Conservation (phyloP, 2,797 vertebrate species). For the Gymnoscopelus microlampas region DNA sequence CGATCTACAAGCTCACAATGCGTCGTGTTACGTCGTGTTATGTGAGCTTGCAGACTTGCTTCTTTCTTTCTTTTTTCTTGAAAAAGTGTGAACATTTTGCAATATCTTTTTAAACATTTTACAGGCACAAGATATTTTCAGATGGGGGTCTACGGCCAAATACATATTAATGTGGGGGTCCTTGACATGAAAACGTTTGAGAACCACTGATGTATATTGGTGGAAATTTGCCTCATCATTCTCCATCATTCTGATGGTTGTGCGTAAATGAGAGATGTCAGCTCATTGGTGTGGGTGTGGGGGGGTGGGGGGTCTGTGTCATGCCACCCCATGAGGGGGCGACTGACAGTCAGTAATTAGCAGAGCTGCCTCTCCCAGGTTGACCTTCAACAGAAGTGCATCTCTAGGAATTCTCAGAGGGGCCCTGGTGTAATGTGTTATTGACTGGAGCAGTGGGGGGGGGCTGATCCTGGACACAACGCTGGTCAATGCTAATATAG, state of each 20-base stretch:
- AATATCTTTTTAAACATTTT: too few relatives aligned
- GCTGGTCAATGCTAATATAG: constrained; percentile 42
- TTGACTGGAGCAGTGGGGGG: constrained; percentile 24
- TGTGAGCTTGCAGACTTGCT: too few relatives aligned
- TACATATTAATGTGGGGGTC: too few relatives aligned
- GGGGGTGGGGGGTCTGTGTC: not conserved
- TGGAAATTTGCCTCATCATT: not conserved
- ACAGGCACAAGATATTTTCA: too few relatives aligned
- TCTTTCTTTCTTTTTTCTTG: not conserved
- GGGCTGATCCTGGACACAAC: constrained; percentile 17
- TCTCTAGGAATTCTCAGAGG: constrained; percentile 30
- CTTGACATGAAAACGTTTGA: too few relatives aligned
- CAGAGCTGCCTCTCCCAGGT: constrained; percentile 6
- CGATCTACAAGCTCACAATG: too few relatives aligned
- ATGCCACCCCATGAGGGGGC: constrained; percentile 1
- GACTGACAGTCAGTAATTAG: constrained; percentile 35
- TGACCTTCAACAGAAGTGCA: constrained; percentile 48
- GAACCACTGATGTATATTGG: not conserved
- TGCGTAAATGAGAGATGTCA: not conserved
- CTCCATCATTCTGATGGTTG: not conserved
- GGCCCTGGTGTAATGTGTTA: constrained; percentile 47
- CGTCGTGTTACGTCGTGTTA: too few relatives aligned
- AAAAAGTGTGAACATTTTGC: too few relatives aligned
- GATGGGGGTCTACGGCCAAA: too few relatives aligned
- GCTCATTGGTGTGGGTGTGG: not conserved